Evolutionary conservation across 2,113 vertebrate genomes (phyloP), one percentile per base, ranked within the genome.

Genomic region (Rutilus rutilus): DNA sequence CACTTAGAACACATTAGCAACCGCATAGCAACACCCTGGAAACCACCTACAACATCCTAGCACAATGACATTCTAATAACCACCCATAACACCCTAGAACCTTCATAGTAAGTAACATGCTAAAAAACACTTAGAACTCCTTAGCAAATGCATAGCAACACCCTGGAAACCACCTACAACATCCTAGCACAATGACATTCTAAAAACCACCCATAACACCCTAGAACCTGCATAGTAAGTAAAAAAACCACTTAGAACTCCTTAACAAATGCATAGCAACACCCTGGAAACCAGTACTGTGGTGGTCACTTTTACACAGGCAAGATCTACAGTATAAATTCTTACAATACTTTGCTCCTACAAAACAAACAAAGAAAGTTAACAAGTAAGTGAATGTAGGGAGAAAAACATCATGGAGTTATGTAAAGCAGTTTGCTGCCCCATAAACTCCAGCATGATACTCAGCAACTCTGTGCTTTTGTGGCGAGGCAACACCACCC

Each of bases 371-470:
- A 21, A 84, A 36, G 33, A 60, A 71, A 62, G 39, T 78, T 30
- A 64, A 78, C 21, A 54, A 17, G 50, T 59, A 27, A 50, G 52
- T 39, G 65, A 60, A 30, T 83, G 73, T 71, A 60, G 85, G 57
- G 64, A 23, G 62, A 27, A 4, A 52, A 39, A 76, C 10, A 36
- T 85, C 64, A 57, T 50, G 90, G 89, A 91, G 92, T 93, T 93
- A 94, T 93, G 91, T 92, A 93, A 93, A 93, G 91, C 90, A 88
- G 93, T 92, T 91, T 89, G 89, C 92, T 91, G 90, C 89, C 92
- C 88, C 89, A 91, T 73, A 84, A 91, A 94, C 90, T 94, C 92
- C 89, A 90, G 89, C 88, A 25, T 33, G 90, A 91, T 86, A 92
- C 91, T 88, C 92, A 92, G 93, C 90, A 87, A 91, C 91, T 90